phyloP scores from a whole-genome alignment of 2,888 invertebrate species.

The Julus scandinavius region DNA sequence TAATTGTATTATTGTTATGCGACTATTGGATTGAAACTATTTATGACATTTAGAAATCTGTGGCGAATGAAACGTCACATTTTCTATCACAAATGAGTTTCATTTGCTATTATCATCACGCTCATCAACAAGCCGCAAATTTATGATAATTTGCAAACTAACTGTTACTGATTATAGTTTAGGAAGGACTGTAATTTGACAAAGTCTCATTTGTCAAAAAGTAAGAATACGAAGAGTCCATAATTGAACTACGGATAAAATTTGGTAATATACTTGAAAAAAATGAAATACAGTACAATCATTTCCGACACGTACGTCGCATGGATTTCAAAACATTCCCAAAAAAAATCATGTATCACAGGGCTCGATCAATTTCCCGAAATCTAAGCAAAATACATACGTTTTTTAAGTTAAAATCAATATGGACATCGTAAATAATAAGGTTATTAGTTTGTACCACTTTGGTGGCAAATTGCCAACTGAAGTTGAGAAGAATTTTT shows the following conservation, averaged over 20 bases:
- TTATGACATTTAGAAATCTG: neutral
- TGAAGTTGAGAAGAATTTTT: neutral
- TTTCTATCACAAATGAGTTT: neutral
- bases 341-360: neutral
- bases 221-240: neutral
- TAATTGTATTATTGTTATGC: neutral
- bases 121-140: neutral
- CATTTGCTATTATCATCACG: neutral
- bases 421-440: constrained; percentile 15
- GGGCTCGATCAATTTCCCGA: constrained; percentile 9
- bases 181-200: neutral
- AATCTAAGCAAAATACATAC: neutral
- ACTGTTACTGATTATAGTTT: neutral
- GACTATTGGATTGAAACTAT: neutral
- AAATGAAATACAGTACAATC: neutral
- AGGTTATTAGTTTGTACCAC: constrained; percentile 20
- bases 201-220: neutral
- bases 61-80: neutral
- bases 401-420: constrained; percentile 19
- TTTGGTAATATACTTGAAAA: neutral
- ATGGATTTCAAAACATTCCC: neutral
- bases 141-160: neutral
- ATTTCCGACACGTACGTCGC: neutral
- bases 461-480: constrained; percentile 16
- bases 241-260: neutral